Base-by-base conservation (phyloP, 53 echinoderm and acorn worm species). In the Hippasteria phrygiana region DNA sequence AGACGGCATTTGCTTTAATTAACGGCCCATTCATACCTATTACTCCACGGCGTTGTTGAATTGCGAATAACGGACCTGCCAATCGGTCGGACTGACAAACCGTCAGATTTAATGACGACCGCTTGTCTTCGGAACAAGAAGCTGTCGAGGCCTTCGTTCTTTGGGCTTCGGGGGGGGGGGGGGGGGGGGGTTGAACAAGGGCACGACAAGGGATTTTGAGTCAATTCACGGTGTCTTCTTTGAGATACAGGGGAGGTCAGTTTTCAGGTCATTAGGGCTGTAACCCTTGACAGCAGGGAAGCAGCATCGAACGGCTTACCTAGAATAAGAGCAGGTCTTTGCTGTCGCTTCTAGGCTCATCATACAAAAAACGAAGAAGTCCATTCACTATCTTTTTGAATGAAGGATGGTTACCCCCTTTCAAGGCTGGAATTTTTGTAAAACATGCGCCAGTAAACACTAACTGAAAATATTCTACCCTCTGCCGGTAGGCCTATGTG, bases 81-180 rank as follows among this genome's bases (percentile, higher is more conserved):
- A 85, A 71, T 47, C 75, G 37, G 37, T 78, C 4, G 34, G 5
- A 71, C 67, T 82, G 65, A 82, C 18, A n/a, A 47, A 48, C 47
- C 51, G 85, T 71, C 71, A 85, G 71, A n/a, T 85, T 71, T 71
- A 85, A 85, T 85, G 70, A 71, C 28, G 33, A 24, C 50, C 70
- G 55, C 53, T 70, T 85, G 85, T 85, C 71, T 56, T 38, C 53
- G 36, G 26, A 43, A 62, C 17, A 12, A n/a, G 42, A 26, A n/a
- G 55, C 28, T 28, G 47, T 10, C 24, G 76, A 39, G 56, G 79
- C 55, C 54, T 35, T 51, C 35, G 39, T 24, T 16, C 35, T 34
- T 34, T 53, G 38, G 54, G 34, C n/a, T 12, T 9, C 39, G 71
- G 71, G 35, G 36, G 71, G 71, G 34, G 12, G 38, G 38, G 71